Base-by-base conservation (phyloP, 2,888 invertebrate genomes). In the Abrostola triplasia region DNA sequence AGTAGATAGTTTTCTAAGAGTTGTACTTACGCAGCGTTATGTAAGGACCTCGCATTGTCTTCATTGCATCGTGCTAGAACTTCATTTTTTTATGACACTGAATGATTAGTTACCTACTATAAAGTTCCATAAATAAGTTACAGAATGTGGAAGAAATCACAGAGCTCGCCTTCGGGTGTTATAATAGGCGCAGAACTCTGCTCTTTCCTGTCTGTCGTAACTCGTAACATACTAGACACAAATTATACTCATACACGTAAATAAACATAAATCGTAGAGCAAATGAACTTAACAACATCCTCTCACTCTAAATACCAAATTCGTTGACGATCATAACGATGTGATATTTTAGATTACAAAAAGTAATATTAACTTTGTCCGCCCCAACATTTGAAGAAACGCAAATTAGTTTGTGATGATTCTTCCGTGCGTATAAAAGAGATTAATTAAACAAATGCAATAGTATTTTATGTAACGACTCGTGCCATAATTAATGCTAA, bases 201-300 rank as follows among this genome's bases (percentile, higher is more conserved):
- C 13, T 38, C 59, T 66, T 60, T 73, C 74, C 74, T 48, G 59
- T 36, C n/a, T 52, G 42, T 50, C n/a, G 55, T 41, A 63, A 74
- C 50, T 40, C n/a, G n/a, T n/a, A n/a, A 24, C 4, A 4, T 24
- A 2, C 24, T 12, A 58, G 67, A 67, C 70, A 56, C 41, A 54
- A 63, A 70, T 74, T 61, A 61, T 69, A 62, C 38, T 36, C 35
- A 48, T 44, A n/a, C 38, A 50, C 42, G 37, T 24, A 37, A 36
- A 59, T 24, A 57, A 56, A 65, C 40, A 70, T 44, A 56, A 44
- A 51, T 13, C 63, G 37, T 60, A 56, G 44, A 71, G 72, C 63
- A 76, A 84, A 79, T 67, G 66, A 59, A 70, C 70, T 62, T 83
- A 85, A 86, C 80, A 78, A 82, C 85, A 82, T 84, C 85, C 84